phyloP scores from a whole-genome alignment of 2,888 invertebrate species.

The Alsophila aescularia region DNA sequence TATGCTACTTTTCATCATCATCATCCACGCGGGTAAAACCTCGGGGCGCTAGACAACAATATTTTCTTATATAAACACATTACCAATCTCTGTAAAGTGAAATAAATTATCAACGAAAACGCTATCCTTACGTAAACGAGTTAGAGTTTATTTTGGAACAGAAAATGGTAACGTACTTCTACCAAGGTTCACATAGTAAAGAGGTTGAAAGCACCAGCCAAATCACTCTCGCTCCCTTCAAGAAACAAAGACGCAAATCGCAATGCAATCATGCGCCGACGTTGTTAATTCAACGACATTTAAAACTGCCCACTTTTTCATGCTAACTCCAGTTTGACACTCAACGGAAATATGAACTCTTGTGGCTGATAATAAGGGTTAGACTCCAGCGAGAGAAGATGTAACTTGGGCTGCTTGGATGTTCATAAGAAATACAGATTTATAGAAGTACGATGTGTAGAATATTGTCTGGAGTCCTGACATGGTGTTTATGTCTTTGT shows the following conservation, averaged over 20 bases:
- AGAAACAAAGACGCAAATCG: constrained; percentile 65
- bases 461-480: constrained; percentile 74
- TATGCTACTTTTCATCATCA: background rate
- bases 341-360: constrained; percentile 32
- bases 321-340: constrained; percentile 28
- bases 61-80: background rate
- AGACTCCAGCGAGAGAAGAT: constrained; percentile 26
- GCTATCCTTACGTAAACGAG: background rate
- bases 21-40: too few species aligned
- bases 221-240: constrained; percentile 44
- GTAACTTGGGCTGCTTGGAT: constrained; percentile 35
- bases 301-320: constrained; percentile 45
- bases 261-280: constrained; percentile 71
- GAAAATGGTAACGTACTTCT: background rate
- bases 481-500: constrained; percentile 77
- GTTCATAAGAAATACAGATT: constrained; percentile 53
- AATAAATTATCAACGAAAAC: background rate
- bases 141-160: background rate
- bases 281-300: constrained; percentile 71
- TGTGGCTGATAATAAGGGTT: constrained; percentile 25
- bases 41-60: too few species aligned
- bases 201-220: constrained; percentile 13
- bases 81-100: background rate
- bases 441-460: constrained; percentile 72
- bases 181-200: constrained; percentile 8